phyloP scores from a whole-genome alignment of 2,113 vertebrate species.

The Seriola aureovittata region DNA sequence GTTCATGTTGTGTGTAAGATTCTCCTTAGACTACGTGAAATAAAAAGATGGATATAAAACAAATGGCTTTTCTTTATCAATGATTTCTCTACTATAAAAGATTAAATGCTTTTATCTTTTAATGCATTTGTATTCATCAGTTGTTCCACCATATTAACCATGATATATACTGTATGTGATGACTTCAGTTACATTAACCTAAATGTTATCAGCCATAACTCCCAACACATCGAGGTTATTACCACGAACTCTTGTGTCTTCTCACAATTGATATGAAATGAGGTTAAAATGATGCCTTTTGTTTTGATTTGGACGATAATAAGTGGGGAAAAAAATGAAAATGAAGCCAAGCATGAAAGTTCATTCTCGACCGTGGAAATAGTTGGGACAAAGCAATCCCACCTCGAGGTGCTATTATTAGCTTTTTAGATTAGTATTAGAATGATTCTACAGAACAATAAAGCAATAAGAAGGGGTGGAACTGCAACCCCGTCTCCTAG shows the following conservation, averaged over 20 bases:
- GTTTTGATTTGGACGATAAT: neutral
- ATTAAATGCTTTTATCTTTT: too few species aligned
- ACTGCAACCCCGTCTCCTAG: neutral
- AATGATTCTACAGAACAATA: constrained; percentile 1
- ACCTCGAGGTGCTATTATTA: neutral
- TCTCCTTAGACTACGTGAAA: too few species aligned
- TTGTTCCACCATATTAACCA: too few species aligned
- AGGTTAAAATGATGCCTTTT: neutral
- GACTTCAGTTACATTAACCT: too few species aligned
- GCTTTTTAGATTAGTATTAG: neutral
- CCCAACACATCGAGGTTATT: too few species aligned
- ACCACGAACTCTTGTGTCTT: neutral
- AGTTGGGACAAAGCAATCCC: neutral
- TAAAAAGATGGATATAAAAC: too few species aligned
- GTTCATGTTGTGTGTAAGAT: too few species aligned
- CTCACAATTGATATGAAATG: neutral
- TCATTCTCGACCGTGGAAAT: constrained; percentile 7
- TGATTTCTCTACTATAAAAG: too few species aligned
- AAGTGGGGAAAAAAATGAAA: neutral
- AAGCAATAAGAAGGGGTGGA: neutral
- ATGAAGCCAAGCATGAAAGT: neutral
- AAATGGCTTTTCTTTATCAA: too few species aligned
- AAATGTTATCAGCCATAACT: too few species aligned
- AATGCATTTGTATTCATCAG: too few species aligned
- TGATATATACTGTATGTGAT: too few species aligned